Evolutionary conservation across 2,113 vertebrate genomes (phyloP).

Genomic region (Thinocorus orbignyianus): DNA sequence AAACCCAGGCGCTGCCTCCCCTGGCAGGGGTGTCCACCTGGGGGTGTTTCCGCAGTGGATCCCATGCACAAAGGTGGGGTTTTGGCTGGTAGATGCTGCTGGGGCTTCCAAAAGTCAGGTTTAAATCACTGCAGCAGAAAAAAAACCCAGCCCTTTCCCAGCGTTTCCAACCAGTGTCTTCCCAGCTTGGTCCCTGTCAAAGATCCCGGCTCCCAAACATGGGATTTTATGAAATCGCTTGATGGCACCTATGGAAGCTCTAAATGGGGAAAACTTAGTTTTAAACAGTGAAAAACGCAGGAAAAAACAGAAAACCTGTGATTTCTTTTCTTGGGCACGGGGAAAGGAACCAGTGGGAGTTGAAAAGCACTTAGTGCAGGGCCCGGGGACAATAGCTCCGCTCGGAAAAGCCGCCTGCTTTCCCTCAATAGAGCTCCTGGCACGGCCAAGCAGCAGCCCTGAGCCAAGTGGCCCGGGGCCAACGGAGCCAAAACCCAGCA

Average conservation of each 20-base stretch:
- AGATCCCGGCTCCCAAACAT: background rate
- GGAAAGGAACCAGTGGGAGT: background rate
- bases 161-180: accelerated
- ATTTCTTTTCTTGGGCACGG: accelerated
- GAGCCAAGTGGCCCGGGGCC: background rate
- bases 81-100: background rate
- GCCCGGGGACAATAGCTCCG: background rate
- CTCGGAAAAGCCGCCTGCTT: background rate
- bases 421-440: background rate
- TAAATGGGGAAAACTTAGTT: accelerated
- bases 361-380: accelerated
- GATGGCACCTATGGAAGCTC: background rate
- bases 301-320: background rate
- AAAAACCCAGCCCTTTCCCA: background rate
- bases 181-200: too few species aligned
- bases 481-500: background rate
- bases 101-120: background rate
- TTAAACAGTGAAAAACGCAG: background rate
- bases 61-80: background rate
- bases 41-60: background rate
- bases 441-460: accelerated
- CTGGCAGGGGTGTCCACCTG: accelerated
- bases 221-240: background rate
- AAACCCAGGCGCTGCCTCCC: background rate
- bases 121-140: background rate